Conservation (phyloP, 2,797 vertebrate genomes). For the Hydrophis major region DNA sequence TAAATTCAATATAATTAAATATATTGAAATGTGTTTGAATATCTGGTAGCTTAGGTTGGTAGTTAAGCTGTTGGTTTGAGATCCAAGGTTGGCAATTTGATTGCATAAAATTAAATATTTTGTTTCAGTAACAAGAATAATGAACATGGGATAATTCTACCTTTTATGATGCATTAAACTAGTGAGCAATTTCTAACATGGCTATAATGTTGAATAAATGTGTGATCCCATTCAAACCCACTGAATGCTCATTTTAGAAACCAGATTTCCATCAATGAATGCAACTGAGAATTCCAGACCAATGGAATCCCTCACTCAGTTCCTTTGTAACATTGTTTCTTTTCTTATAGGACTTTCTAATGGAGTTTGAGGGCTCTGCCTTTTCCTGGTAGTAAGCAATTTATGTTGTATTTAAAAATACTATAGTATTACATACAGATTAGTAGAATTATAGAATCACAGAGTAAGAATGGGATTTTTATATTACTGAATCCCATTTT, state of each 20-base stretch:
- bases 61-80: no score
- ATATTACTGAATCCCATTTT: background rate
- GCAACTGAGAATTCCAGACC: background rate
- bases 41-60: no score
- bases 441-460: background rate
- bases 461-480: background rate
- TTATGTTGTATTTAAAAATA: background rate
- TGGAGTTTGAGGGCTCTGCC: background rate
- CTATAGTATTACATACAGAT: background rate
- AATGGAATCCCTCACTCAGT: background rate
- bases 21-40: no score
- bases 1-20: background rate
- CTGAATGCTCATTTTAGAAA: background rate
- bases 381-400: background rate
- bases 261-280: background rate
- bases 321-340: background rate
- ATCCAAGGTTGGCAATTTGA: no score
- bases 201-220: background rate
- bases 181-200: background rate
- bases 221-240: background rate
- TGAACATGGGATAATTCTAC: background rate
- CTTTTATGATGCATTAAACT: background rate
- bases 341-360: background rate
- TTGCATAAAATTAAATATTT: no score
- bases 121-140: constrained; percentile 10